Base-by-base conservation (phyloP, 2,888 invertebrate species). In the Torymus auratus region DNA sequence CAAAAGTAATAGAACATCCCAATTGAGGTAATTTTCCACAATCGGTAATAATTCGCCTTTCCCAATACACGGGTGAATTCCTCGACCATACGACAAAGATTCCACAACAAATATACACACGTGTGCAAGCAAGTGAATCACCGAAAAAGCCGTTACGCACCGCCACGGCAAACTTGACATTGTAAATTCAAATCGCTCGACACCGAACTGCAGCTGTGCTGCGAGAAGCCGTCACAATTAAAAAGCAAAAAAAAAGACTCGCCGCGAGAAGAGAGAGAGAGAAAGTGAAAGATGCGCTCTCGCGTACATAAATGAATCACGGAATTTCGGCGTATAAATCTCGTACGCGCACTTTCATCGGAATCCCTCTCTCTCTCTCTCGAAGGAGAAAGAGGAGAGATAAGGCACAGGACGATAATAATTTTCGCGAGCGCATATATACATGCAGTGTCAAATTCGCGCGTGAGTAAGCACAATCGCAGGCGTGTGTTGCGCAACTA, bases 271-370 rank as follows among this genome's bases (percentile, higher is more conserved):
- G 41, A 76, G 55, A 76, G 69, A 55, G 61, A 69, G 55, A 69
- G 69, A 76, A 50, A 64, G 28, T 14, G 41, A 53, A 55, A 73
- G 23, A 52, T n/a, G 53, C 15, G 68, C 20, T 53, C 60, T 17
- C 15, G 58, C 11, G n/a, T 28, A 28, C 28, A 28, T 28, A 55
- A 68, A 69, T 75, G 75, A 68, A 68, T 68, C 75, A 68, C 53
- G 53, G 28, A 52, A 52, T 69, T 76, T 76, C 76, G 55, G 28
- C 69, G 68, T 76, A 55, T 69, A 76, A 76, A 76, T 76, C 69
- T 76, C 61, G 53, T 62, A 75, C 68, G 60, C 28, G 75, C 17
- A 75, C 75, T 75, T 75, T 75, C 75, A 28, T 68, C 67, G 60
- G 28, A 7, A 28, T 28, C 28, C 28, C 28, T 28, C 28, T 28